These are phyloP conservation scores for Pterocles gutturalis DNA, from an alignment of 2,113 vertebrate species.

Conservation along the genomic window DNA sequence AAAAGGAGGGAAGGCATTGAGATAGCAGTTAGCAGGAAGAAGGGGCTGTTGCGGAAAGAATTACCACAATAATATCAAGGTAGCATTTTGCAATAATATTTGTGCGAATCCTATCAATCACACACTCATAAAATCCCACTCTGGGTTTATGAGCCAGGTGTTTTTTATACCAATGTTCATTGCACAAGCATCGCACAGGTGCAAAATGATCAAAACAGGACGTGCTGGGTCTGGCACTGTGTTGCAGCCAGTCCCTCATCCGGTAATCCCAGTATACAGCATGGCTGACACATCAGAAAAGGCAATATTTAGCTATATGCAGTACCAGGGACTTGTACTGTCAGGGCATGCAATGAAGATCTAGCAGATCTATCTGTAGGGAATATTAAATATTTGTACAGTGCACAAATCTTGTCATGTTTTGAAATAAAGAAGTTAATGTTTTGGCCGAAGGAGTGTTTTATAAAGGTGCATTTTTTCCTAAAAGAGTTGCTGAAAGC, in stretches of 20 bases:
- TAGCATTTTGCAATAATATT: neutral
- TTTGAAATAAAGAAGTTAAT: neutral
- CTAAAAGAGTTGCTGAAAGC: neutral
- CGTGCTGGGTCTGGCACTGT: neutral
- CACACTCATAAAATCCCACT: neutral
- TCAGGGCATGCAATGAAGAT: neutral
- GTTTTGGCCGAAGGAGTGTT: neutral
- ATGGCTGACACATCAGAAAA: neutral
- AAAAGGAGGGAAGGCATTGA: neutral
- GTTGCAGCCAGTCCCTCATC: neutral
- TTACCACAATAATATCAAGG: neutral
- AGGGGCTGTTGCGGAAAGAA: neutral
- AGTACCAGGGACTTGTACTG: neutral
- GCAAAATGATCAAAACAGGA: neutral
- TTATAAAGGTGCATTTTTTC: neutral
- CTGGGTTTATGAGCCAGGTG: neutral
- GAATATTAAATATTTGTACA: neutral
- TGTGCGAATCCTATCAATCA: neutral
- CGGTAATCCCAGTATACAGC: neutral
- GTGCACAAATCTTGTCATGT: neutral
- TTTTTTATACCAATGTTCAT: neutral
- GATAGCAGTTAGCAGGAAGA: neutral
- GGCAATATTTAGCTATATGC: neutral
- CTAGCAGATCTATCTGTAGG: neutral
- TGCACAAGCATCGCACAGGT: neutral